Conservation (phyloP, 2,888 invertebrate genomes). For the Hirudinaria manillensis region DNA sequence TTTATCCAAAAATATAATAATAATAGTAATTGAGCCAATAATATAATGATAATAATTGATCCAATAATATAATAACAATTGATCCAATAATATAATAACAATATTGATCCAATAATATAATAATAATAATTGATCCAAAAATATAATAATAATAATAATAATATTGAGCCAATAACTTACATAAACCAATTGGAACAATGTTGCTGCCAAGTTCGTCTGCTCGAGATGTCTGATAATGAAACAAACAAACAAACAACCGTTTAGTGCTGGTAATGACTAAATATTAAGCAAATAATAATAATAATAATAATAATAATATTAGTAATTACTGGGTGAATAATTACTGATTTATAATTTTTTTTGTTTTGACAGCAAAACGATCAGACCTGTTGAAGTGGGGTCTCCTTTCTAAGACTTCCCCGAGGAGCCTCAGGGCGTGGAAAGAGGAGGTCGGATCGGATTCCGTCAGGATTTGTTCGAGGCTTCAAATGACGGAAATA, state of each 20-base stretch:
- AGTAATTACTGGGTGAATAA: background rate
- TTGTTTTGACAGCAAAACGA: background rate
- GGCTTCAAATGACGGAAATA: slow-evolving; percentile 43
- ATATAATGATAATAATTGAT: too few species aligned
- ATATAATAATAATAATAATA: too few species aligned
- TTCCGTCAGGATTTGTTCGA: slow-evolving; percentile 52
- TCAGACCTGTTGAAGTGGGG: slow-evolving; percentile 43
- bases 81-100: too few species aligned
- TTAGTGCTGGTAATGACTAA: background rate
- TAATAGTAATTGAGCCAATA: too few species aligned
- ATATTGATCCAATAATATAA: too few species aligned
- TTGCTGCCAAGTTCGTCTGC: slow-evolving; percentile 45
- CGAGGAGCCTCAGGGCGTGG: slow-evolving; percentile 48
- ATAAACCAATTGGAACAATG: slow-evolving; percentile 46
- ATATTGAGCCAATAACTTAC: too few species aligned
- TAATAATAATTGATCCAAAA: too few species aligned
- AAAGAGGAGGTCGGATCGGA: slow-evolving; percentile 49
- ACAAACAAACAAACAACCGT: background rate
- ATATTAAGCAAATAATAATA: too few species aligned
- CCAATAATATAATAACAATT: too few species aligned
- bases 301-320: background rate
- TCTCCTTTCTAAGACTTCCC: slow-evolving; percentile 48
- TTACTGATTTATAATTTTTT: too few species aligned
- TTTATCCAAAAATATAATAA: too few species aligned
- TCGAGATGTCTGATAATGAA: slow-evolving; percentile 43